These are phyloP conservation scores for Drosophila kohkoa DNA, from an alignment of 1,140 invertebrate genomes.

Conservation along the genomic window DNA sequence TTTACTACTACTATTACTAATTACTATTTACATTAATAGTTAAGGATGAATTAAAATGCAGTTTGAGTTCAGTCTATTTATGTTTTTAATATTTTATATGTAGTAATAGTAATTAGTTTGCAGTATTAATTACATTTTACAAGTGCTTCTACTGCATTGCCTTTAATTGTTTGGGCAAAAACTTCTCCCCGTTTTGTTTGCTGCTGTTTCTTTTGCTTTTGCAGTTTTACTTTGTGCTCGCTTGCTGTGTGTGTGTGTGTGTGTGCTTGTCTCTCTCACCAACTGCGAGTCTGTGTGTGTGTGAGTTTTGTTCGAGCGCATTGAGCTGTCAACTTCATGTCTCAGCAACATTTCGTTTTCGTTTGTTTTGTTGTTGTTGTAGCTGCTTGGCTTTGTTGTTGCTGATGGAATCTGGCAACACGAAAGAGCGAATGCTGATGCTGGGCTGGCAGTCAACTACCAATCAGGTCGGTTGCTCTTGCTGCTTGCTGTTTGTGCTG, in stretches of 20 bases:
- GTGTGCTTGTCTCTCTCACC: conserved; percentile 12
- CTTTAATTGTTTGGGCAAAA: conserved; percentile 22
- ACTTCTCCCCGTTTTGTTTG: conserved; percentile 33
- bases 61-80: too few relatives aligned
- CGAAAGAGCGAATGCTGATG: conserved; percentile 45
- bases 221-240: conserved; percentile 38
- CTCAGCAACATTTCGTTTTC: conserved; percentile 81
- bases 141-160: conserved; percentile 33
- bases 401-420: conserved; percentile 74
- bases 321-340: conserved; percentile 83
- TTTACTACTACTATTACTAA: too few relatives aligned
- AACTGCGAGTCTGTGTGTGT: conserved; percentile 12
- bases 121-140: neutral
- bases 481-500: neutral
- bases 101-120: too few relatives aligned
- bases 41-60: too few relatives aligned
- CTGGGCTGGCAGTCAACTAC: conserved; percentile 66
- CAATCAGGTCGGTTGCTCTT: conserved; percentile 75
- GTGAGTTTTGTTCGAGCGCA: conserved; percentile 78
- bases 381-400: conserved; percentile 55
- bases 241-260: conserved; percentile 30
- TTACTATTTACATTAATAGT: too few relatives aligned
- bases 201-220: conserved; percentile 42
- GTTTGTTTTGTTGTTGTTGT: conserved; percentile 59
- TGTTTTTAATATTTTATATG: too few relatives aligned